Conservation (phyloP, 2,797 vertebrate genomes). For the Acanthopagrus latus region DNA sequence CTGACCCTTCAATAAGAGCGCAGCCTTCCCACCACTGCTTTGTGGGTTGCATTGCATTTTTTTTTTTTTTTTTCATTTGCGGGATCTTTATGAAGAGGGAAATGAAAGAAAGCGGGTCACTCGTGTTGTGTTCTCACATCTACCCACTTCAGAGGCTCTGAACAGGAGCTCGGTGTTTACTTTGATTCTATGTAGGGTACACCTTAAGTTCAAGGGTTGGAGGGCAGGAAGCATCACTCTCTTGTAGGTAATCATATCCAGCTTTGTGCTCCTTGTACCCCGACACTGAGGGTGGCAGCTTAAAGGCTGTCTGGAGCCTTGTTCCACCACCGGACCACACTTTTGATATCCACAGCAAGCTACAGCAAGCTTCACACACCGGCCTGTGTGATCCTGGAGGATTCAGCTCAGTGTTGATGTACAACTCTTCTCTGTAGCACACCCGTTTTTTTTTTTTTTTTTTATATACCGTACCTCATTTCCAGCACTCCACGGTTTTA, state of each 20-base stretch:
- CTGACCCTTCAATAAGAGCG: constrained; percentile 85
- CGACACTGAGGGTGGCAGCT: constrained; percentile 77
- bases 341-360: constrained; percentile 65
- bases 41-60: constrained; percentile 80
- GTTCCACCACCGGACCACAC: constrained; percentile 65
- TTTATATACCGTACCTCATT: constrained; percentile 61
- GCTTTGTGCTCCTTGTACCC: constrained; percentile 83
- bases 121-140: constrained; percentile 79
- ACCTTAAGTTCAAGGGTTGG: constrained; percentile 80
- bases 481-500: constrained; percentile 61
- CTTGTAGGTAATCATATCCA: constrained; percentile 88
- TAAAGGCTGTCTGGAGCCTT: constrained; percentile 76
- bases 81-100: constrained; percentile 88
- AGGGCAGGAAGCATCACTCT: constrained; percentile 82
- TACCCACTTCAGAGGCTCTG: constrained; percentile 84
- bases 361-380: constrained; percentile 22
- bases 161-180: constrained; percentile 85
- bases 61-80: constrained; percentile 85
- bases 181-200: constrained; percentile 87
- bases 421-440: constrained; percentile 57
- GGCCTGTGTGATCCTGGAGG: constrained; percentile 43
- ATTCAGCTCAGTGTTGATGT: constrained; percentile 63
- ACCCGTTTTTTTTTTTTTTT: constrained; percentile 36
- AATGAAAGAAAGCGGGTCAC: constrained; percentile 87
- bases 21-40: constrained; percentile 74